Percentiles rank a stretch among this genome's conserved stretches.
phyloP scores from a whole-genome alignment of 2,888 invertebrate species.

The Hydrotaea diabolus region DNA sequence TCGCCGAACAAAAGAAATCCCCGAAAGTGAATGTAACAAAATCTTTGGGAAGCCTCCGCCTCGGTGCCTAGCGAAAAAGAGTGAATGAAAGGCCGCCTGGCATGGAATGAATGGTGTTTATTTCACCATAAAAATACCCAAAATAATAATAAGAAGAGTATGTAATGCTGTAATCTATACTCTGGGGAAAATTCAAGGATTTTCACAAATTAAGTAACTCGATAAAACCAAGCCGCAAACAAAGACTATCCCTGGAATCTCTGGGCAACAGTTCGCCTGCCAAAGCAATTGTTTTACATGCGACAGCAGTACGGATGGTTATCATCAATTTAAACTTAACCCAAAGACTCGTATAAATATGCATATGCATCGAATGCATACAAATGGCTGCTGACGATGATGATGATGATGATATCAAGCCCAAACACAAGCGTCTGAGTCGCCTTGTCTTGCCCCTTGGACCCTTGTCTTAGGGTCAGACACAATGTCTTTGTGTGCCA shows the following conservation, averaged over 20 bases:
- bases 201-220: slow-evolving; percentile 57
- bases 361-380: slow-evolving; percentile 1
- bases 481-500: slow-evolving; percentile 23
- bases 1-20: slow-evolving; percentile 1
- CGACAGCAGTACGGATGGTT: slow-evolving; percentile 17
- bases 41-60: not conserved
- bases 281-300: not conserved
- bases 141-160: slow-evolving; percentile 8
- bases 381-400: not conserved
- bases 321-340: slow-evolving; percentile 52
- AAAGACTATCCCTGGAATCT: slow-evolving; percentile 3
- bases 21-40: slow-evolving; percentile 24
- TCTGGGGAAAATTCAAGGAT: slow-evolving; percentile 60
- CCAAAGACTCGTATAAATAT: slow-evolving; percentile 21
- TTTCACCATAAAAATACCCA: slow-evolving; percentile 10
- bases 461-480: slow-evolving; percentile 13
- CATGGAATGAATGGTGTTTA: slow-evolving; percentile 6
- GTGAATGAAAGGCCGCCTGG: not conserved
- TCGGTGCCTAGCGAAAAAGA: not conserved
- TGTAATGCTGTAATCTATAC: slow-evolving; percentile 65
- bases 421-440: not conserved
- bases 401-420: slow-evolving; percentile 3
- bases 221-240: slow-evolving; percentile 43
- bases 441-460: not conserved
- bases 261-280: not conserved